phyloP scores from a whole-genome alignment of 2,888 invertebrate species.

The Xestobium rufovillosum region DNA sequence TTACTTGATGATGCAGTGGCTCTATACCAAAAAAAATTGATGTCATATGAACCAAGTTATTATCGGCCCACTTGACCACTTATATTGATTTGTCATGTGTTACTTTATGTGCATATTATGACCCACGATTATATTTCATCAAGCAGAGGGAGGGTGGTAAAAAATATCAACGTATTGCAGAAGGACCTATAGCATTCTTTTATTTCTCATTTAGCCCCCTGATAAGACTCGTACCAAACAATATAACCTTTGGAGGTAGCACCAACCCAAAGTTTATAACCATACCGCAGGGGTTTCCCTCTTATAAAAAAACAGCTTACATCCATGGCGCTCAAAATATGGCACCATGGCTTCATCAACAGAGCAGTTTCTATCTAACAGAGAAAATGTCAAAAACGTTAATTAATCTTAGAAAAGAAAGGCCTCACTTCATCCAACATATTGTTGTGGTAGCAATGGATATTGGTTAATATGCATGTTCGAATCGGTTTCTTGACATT shows the following conservation, averaged over 20 bases:
- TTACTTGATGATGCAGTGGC: background rate
- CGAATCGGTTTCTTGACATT: no score
- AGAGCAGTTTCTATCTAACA: no score
- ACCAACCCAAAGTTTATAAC: no score
- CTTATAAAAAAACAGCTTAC: slow-evolving; percentile 4
- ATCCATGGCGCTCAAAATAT: no score
- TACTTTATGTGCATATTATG: slow-evolving; percentile 3
- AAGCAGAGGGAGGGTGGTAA: slow-evolving; percentile 3
- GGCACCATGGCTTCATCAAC: no score
- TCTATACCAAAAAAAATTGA: background rate
- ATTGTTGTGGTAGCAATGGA: slow-evolving; percentile 1
- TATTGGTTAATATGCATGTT: no score
- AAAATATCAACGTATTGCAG: slow-evolving; percentile 7
- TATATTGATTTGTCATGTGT: no score
- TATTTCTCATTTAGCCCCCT: no score
- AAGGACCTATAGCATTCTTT: slow-evolving; percentile 6
- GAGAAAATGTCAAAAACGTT: background rate
- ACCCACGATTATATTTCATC: slow-evolving; percentile 8
- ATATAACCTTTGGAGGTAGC: slow-evolving; percentile 7
- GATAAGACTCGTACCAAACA: slow-evolving; percentile 7
- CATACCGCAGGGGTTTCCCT: no score
- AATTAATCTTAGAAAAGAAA: background rate
- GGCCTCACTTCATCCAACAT: background rate
- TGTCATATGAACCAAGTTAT: background rate
- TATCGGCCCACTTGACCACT: no score